These are phyloP conservation scores for Cynopterus sphinx DNA, from an alignment of 2,797 vertebrate genomes.

Conservation along the genomic window DNA sequence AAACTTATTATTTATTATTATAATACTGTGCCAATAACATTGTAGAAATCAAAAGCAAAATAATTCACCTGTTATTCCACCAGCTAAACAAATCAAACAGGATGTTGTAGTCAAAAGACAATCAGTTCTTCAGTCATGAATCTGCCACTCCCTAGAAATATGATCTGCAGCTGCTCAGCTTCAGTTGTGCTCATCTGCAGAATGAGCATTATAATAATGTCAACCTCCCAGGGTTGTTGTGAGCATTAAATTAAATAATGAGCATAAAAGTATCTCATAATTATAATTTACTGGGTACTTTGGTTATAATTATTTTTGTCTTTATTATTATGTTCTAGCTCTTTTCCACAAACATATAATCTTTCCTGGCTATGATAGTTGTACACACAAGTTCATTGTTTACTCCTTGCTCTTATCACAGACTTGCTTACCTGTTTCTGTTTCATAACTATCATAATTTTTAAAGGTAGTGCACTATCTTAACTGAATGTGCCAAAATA, in stretches of 20 bases:
- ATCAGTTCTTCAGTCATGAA: background rate
- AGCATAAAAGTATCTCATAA: background rate
- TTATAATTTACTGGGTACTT: slow-evolving; percentile 32
- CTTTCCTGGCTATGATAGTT: slow-evolving; percentile 2
- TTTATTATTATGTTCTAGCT: slow-evolving; percentile 12
- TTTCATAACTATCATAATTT: background rate
- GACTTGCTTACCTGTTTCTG: background rate
- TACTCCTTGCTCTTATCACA: background rate
- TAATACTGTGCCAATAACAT: background rate
- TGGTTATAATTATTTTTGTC: slow-evolving; percentile 37
- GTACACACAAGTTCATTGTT: background rate
- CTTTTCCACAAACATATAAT: background rate
- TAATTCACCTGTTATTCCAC: background rate
- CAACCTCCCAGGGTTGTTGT: background rate
- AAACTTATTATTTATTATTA: background rate
- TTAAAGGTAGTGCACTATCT: background rate
- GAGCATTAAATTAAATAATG: slow-evolving; percentile 57
- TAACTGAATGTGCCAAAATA: background rate
- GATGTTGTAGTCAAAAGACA: background rate
- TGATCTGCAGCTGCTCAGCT: background rate
- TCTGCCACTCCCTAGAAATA: background rate
- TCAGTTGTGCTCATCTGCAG: background rate
- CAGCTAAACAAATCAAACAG: background rate
- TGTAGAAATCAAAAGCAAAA: slow-evolving; percentile 9
- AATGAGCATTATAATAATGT: background rate